Conservation (phyloP, 1,140 invertebrate genomes). For the Leptoteleia sp. region DNA sequence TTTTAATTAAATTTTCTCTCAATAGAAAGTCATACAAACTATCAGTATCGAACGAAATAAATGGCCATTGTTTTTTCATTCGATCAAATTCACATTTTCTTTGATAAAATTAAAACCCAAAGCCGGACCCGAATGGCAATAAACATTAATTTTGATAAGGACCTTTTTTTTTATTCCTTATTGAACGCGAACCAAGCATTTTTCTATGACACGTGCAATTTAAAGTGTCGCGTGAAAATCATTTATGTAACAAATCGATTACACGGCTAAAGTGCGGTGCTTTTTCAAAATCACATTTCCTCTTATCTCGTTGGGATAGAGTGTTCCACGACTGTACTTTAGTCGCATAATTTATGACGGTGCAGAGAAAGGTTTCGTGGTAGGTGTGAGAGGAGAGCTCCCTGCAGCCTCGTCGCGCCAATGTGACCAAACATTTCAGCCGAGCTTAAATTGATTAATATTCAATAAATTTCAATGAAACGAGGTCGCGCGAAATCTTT, state of each 20-base stretch:
- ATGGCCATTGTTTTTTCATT: too few species aligned
- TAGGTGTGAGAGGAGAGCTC: conserved; percentile 25
- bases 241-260: conserved; percentile 57
- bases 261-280: conserved; percentile 31
- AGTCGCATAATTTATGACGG: conserved; percentile 60
- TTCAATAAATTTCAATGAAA: conserved; percentile 55
- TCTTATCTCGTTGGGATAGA: conserved; percentile 54
- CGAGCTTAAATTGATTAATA: conserved; percentile 58
- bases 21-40: too few species aligned
- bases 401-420: conserved; percentile 18
- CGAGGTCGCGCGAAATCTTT: conserved; percentile 20
- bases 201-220: conserved; percentile 23
- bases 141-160: too few species aligned
- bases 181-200: conserved; percentile 13
- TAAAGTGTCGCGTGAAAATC: conserved; percentile 41
- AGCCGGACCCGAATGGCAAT: too few species aligned
- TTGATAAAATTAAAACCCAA: too few species aligned
- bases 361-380: conserved; percentile 30
- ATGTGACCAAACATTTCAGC: conserved; percentile 47
- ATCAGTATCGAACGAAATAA: too few species aligned
- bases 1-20: too few species aligned
- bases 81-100: too few species aligned
- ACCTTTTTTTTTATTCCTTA: too few species aligned
- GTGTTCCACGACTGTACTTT: conserved; percentile 50
- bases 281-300: conserved; percentile 58